Base-by-base conservation (phyloP, 2,797 vertebrate genomes). In the Lithobates pipiens region DNA sequence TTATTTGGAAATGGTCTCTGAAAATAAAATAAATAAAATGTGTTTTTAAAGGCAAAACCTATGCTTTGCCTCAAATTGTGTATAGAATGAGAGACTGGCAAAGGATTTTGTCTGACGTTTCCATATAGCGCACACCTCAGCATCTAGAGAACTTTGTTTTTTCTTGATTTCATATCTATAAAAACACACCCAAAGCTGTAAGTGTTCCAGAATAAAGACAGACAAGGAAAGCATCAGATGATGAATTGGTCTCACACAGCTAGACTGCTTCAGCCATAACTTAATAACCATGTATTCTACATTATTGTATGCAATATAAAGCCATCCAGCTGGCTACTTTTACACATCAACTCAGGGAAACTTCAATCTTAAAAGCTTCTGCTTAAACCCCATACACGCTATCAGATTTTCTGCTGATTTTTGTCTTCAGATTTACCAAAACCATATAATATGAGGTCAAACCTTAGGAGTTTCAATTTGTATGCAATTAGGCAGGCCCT, bases 101-200 rank as follows among this genome's bases (percentile, higher is more conserved):
- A 72, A 73, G 79, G 5, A 27, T 57, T 61, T 2, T 63, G 21
- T 80, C 67, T 18, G 79, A 73, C 46, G 10, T 69, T 50, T 16
- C 6, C 16, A 57, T 10, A 25, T 13, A 10, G 67, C 32, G 18
- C 68, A 25, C 68, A 39, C 76, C 76, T 36, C 5, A 7, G 36
- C 46, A 39, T 39, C 39, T 54, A 32, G 46, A 72, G 16, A 72
- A 32, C 25, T 80, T 36, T 18, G 10, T n/a, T 39, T 80, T 50
- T 70, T n/a, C 67, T 70, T 54, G 67, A 79, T 27, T 32, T 39
- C 39, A 32, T 25, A 39, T 57, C 5, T 69, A 80, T 23, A 39
- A 67, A 44, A n/a, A 70, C 44, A 71, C 78, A 57, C 68, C 39
- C 67, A 50, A 57, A 16, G n/a, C 54, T 71, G 23, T 72, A 39